Percentiles rank a stretch among this genome's conserved stretches.
Evolutionary conservation across 1,140 invertebrate genomes (phyloP).

Genomic region (Maconellicoccus hirsutus): DNA sequence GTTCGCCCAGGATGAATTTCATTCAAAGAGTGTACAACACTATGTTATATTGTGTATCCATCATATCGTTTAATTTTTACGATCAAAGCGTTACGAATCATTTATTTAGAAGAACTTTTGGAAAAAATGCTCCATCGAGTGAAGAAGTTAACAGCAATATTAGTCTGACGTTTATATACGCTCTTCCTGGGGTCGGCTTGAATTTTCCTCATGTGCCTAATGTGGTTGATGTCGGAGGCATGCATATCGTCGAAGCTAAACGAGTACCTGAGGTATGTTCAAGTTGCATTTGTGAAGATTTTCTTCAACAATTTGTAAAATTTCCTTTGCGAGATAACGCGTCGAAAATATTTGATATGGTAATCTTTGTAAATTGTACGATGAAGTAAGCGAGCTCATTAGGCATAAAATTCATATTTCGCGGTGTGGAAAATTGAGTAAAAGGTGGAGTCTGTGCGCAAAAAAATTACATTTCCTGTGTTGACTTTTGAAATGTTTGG

Average conservation of each 20-base stretch:
- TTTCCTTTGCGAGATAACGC: no score
- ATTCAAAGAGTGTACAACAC: conserved; percentile 25
- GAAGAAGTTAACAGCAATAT: conserved; percentile 31
- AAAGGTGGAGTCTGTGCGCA: no score
- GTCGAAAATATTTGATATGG: no score
- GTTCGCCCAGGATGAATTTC: conserved; percentile 24
- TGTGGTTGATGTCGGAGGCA: conserved; percentile 45
- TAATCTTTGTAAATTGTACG: no score
- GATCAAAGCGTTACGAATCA: background rate
- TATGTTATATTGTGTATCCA: background rate
- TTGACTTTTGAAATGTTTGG: no score
- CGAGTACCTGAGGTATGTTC: conserved; percentile 25
- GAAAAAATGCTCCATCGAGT: conserved; percentile 26
- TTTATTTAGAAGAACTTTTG: conserved; percentile 30
- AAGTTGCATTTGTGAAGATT: no score
- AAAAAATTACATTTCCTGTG: no score
- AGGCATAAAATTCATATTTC: no score
- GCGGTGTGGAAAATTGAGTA: no score
- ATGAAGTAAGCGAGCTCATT: no score
- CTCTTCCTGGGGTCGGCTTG: conserved; percentile 40
- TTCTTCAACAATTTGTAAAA: no score
- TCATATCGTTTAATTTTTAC: background rate
- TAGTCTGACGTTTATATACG: conserved; percentile 42
- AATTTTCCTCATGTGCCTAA: conserved; percentile 38
- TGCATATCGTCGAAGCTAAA: conserved; percentile 37